Conservation (phyloP, 2,797 vertebrate species). For the Fratercula arctica region DNA sequence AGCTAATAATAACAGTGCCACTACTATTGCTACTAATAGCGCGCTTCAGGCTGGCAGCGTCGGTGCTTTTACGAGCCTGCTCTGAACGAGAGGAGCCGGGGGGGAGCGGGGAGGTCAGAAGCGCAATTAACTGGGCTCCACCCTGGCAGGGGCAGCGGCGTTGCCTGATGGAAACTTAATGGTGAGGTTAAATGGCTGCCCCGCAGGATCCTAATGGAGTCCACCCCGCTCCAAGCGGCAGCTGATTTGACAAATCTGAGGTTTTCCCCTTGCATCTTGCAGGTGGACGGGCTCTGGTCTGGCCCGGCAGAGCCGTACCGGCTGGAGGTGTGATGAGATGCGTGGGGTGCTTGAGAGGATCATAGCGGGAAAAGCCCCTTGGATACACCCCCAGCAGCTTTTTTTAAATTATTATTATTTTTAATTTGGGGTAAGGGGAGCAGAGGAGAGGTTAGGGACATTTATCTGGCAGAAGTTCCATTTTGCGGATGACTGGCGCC, state of each 20-base stretch:
- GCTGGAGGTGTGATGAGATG: not conserved
- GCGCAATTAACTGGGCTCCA: not conserved
- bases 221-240: rapidly evolving
- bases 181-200: not conserved
- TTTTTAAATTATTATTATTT: not conserved
- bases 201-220: not conserved
- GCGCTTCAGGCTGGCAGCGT: not conserved
- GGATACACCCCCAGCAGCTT: not conserved
- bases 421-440: not conserved
- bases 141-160: not conserved
- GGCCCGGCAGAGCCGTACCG: rapidly evolving
- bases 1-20: conserved; percentile 59
- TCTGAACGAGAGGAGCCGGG: not conserved
- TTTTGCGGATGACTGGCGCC: not conserved
- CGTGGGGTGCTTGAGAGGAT: not conserved
- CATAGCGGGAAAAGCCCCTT: not conserved
- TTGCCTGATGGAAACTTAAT: not conserved
- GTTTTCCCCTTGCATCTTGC: not conserved
- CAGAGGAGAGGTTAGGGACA: not conserved
- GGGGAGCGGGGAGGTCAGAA: not conserved
- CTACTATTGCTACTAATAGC: conserved; percentile 25
- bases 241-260: not conserved
- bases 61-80: not conserved
- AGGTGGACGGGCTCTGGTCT: not conserved
- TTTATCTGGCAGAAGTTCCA: not conserved